Evolutionary conservation across 92 coral and sea anemone species (phyloP).

Genomic region (Porites evermanni): DNA sequence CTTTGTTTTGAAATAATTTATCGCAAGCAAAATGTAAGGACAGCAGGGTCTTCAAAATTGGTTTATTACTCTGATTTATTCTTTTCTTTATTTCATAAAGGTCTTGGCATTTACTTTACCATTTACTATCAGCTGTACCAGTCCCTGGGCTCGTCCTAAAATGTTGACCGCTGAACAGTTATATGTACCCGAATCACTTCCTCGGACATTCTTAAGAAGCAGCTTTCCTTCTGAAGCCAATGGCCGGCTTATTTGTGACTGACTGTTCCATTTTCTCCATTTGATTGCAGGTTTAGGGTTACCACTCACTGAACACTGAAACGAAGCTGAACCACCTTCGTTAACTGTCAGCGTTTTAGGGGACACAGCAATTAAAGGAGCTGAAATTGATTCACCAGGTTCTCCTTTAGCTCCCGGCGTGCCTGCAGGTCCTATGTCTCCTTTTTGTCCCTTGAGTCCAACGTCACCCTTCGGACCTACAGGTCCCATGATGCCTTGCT

Average conservation of each 20-base stretch:
- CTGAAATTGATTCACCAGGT: slow-evolving; percentile 43
- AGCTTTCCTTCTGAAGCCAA: neutral
- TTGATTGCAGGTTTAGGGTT: neutral
- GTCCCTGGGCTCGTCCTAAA: too few relatives aligned
- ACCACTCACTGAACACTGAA: slow-evolving; percentile 11
- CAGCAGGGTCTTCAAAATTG: too few relatives aligned
- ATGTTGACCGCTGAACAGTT: too few relatives aligned
- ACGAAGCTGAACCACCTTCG: slow-evolving; percentile 39
- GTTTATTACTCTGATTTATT: too few relatives aligned
- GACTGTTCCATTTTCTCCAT: neutral
- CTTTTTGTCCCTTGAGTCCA: slow-evolving; percentile 11
- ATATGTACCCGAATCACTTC: too few relatives aligned
- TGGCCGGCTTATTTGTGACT: neutral
- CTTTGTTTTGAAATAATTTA: too few relatives aligned
- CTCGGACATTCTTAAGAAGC: too few relatives aligned
- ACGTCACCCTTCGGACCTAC: neutral
- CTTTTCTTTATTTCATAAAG: too few relatives aligned
- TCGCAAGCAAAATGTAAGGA: too few relatives aligned
- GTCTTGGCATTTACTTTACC: neutral
- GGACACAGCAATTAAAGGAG: slow-evolving; percentile 36
- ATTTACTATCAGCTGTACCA: too few relatives aligned
- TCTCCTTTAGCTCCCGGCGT: slow-evolving; percentile 46
- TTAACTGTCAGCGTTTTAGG: slow-evolving; percentile 30
- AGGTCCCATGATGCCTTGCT: too few relatives aligned
- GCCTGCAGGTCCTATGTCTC: slow-evolving; percentile 24